phyloP scores from a whole-genome alignment of 2,113 vertebrate genomes.

The Eonycteris spelaea region DNA sequence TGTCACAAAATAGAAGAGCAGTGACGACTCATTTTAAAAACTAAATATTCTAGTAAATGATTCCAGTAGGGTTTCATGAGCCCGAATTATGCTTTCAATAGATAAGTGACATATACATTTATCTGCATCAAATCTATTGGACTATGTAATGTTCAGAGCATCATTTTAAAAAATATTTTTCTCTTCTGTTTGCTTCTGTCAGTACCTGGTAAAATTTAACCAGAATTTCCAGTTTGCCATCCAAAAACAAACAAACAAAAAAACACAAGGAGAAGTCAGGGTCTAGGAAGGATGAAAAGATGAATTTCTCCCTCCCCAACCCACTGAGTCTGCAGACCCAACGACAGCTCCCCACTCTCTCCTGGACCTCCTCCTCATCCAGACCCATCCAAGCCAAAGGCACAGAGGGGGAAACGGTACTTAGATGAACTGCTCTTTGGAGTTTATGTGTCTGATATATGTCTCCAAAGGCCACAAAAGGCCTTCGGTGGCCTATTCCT shows the following conservation, averaged over 20 bases:
- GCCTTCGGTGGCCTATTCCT: not conserved
- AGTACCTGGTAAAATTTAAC: not conserved
- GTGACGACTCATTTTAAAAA: not conserved
- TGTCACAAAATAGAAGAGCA: slow-evolving; percentile 38
- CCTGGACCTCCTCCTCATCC: not conserved
- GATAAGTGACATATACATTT: not conserved
- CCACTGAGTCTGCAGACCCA: not conserved
- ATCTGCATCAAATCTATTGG: not conserved
- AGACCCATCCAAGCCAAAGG: not conserved
- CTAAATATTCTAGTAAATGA: not conserved
- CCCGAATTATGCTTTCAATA: not conserved
- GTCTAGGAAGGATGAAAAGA: not conserved
- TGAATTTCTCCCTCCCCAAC: not conserved
- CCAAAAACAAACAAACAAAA: not conserved
- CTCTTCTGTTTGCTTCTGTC: not conserved
- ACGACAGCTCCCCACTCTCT: not conserved
- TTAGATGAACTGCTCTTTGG: not conserved
- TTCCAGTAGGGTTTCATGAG: not conserved
- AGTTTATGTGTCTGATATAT: not conserved
- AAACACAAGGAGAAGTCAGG: not conserved
- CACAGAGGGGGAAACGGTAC: not conserved
- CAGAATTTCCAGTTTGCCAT: not conserved
- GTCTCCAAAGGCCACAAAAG: not conserved
- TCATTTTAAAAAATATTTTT: not conserved
- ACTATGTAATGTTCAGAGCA: not conserved